phyloP scores from a whole-genome alignment of 2,113 vertebrate genomes.

The Upupa epops region DNA sequence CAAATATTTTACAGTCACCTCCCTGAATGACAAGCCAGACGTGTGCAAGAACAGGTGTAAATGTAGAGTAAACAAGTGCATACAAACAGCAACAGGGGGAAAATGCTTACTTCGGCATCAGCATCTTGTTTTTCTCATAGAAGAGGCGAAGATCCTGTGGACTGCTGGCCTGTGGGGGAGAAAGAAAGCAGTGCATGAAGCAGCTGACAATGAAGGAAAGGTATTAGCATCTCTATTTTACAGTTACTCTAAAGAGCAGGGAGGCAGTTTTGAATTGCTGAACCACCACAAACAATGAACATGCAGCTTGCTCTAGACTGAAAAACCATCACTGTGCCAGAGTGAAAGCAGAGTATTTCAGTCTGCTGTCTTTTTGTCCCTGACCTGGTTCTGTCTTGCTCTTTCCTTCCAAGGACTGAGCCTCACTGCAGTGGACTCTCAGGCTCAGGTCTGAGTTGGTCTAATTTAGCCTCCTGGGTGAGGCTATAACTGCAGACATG shows the following conservation, averaged over 20 bases:
- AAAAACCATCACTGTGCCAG: background rate
- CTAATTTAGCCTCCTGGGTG: constrained; percentile 26
- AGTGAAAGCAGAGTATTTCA: background rate
- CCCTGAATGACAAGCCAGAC: background rate
- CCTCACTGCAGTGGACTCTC: background rate
- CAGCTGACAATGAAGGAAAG: background rate
- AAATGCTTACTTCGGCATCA: constrained; percentile 88
- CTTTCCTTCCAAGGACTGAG: background rate
- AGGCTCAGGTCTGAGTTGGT: constrained; percentile 20
- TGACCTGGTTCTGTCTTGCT: constrained; percentile 1
- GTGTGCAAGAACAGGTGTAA: constrained; percentile 27
- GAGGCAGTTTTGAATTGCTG: background rate
- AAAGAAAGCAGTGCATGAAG: background rate
- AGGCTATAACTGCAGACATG: background rate
- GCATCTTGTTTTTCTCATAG: constrained; percentile 92
- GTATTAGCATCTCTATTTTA: constrained; percentile 10
- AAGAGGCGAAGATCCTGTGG: constrained; percentile 94
- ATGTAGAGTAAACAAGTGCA: constrained; percentile 21
- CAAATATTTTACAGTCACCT: constrained; percentile 18
- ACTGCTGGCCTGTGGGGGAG: constrained; percentile 84
- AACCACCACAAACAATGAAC: background rate
- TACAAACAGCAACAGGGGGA: background rate
- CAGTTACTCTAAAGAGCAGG: background rate
- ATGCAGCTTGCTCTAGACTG: background rate
- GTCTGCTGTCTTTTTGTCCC: background rate